These are phyloP conservation scores for Buceros bicornis DNA, from an alignment of 2,797 vertebrate genomes.

Conservation along the genomic window DNA sequence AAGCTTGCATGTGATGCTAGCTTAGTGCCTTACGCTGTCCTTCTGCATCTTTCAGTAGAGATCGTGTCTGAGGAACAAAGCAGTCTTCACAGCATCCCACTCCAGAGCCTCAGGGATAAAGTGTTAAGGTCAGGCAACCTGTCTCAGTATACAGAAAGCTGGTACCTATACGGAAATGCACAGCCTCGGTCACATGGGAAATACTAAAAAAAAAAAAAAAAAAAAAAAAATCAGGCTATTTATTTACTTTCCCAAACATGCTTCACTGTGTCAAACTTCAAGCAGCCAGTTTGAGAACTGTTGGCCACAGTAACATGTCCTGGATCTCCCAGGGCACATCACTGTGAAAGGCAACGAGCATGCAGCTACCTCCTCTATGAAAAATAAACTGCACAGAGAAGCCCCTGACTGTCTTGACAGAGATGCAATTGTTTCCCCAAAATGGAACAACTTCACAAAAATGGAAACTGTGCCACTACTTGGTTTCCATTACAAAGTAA, in stretches of 20 bases:
- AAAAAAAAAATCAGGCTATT: background rate
- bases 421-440: background rate
- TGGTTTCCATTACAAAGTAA: background rate
- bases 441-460: background rate
- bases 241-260: background rate
- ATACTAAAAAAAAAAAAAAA: background rate
- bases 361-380: background rate
- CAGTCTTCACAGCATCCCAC: background rate
- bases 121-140: background rate
- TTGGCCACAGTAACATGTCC: background rate
- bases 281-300: background rate
- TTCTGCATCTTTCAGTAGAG: background rate
- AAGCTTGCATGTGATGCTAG: background rate
- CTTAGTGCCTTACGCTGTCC: background rate
- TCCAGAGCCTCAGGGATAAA: background rate
- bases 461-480: background rate
- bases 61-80: background rate
- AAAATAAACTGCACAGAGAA: background rate
- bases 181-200: background rate
- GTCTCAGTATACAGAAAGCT: background rate
- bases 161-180: background rate
- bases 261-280: background rate
- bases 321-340: background rate
- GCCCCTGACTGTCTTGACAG: background rate
- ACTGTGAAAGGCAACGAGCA: background rate